Base-by-base conservation (phyloP, 2,888 invertebrate genomes). In the Drosophila prostipennis region DNA sequence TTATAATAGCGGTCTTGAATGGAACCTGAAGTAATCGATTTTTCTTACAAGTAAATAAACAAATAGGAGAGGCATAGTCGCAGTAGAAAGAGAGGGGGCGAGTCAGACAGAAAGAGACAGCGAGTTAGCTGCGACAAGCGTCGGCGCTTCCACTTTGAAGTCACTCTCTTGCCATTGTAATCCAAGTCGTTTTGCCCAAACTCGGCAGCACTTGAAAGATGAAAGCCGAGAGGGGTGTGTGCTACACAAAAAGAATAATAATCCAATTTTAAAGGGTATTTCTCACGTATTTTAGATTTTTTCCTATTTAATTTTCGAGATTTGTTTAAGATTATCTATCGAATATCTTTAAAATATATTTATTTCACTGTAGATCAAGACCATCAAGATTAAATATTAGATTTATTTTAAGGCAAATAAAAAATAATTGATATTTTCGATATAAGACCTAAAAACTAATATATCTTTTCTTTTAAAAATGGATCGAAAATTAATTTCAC, bases 141-240 rank as follows among this genome's bases (percentile, higher is more conserved):
- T 43, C 39, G 56, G 56, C 49, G 6, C 13, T 26, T 48, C 56
- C 57, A 19, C 60, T 60, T 60, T 60, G 60, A 60, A 56, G 60
- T 60, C 45, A 43, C 34, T 42, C 19, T 45, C 55, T 16, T 13
- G 48, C 42, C 42, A 45, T 71, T 71, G 70, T 70, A 70, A 71
- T 70, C 53, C 54, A 54, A 70, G 69, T 71, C 60, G 60, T 40
- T 48, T 48, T 69, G 68, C 70, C 70, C 70, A 69, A 70, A 69
- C 68, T 69, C 51, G 68, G 39, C 61, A 61, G 61, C 48, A 48
- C 63, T 61, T n/a, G 48, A 61, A 40, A 61, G 61, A 61, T 61
- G 61, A 61, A 61, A 61, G 61, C 61, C 46, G 16, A 48, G 39
- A 26, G 16, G 34, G 46, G 40, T 14, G 43, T 45, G 42, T 39